Base-by-base conservation (phyloP, 1,140 invertebrate genomes). In the Pachypsylla venusta region DNA sequence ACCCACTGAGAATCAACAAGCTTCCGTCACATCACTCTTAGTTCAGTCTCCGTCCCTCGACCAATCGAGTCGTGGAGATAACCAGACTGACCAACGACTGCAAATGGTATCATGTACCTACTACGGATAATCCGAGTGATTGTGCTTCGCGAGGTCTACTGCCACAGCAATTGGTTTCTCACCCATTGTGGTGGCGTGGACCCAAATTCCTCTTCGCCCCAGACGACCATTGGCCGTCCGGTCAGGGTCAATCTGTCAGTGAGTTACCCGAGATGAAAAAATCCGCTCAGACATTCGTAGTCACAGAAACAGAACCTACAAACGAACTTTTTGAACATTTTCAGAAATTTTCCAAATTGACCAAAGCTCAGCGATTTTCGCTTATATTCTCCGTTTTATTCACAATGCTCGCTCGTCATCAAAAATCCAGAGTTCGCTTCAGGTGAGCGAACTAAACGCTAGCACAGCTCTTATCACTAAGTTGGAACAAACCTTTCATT, bases 101-200 rank as follows among this genome's bases (percentile, higher is more conserved):
- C n/a, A 27, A 0, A 27, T 77, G 73, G 76, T 24, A 35, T 26
- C 70, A 76, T 63, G 69, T 76, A 0, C 53, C 57, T 13, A 65
- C 69, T 2, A 53, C 69, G 1, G 75, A 77, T 65, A 70, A 72
- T 30, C 16, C n/a, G 25, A 72, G 72, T 4, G 74, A 77, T 67
- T 57, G 65, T 4, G 58, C 67, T 13, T 73, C 73, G 13, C 61
- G 73, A 58, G 74, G 73, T 14, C 10, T 61, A 14, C 22, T 62
- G 55, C 42, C 59, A 53, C 20, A 53, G 1, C 14, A 67, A 14
- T 26, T 71, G 25, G 1, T 53, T 1, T 59, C 19, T 42, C 42
- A 53, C 57, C 58, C 54, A 2, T 30, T 42, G 28, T 68, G 64
- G 66, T 66, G 67, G 19, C 12, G 59, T 1, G 64, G 58, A 5